Percentiles rank a stretch among this genome's conserved stretches.
Conservation (phyloP, 2,113 vertebrate genomes). For the Physeter macrocephalus region DNA sequence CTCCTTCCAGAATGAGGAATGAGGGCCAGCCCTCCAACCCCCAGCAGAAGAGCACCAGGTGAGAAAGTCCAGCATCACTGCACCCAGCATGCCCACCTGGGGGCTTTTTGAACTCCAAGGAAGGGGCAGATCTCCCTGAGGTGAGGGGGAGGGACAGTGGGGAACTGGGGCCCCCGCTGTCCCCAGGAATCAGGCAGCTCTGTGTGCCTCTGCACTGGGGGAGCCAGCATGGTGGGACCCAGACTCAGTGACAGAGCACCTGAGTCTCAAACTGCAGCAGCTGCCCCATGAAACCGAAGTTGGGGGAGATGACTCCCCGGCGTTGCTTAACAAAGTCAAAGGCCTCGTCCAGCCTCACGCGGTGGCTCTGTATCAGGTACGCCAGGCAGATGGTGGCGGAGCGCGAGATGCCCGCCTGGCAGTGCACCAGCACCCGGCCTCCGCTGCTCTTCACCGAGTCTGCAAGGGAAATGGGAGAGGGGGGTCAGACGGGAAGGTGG, state of each 20-base stretch:
- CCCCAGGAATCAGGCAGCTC: background rate
- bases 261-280: conserved; percentile 91
- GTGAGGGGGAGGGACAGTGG: background rate
- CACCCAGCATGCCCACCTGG: background rate
- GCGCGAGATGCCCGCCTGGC: conserved; percentile 92
- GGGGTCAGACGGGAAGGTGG: background rate
- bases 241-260: conserved; percentile 79
- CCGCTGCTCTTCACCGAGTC: conserved; percentile 87
- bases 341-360: conserved; percentile 88
- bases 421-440: conserved; percentile 90
- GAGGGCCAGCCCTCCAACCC: conserved; percentile 13
- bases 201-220: background rate
- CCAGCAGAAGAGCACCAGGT: conserved; percentile 58
- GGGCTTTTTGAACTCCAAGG: background rate
- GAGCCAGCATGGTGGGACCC: rapidly evolving
- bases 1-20: background rate
- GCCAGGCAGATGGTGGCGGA: conserved; percentile 93
- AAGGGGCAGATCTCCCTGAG: background rate
- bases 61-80: background rate
- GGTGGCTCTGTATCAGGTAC: conserved; percentile 91
- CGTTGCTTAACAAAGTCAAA: conserved; percentile 90
- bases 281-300: conserved; percentile 94
- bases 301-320: conserved; percentile 91
- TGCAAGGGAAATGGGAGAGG: conserved; percentile 48
- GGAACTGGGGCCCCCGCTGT: background rate